These are phyloP conservation scores for Labeo calbasu DNA, from an alignment of 2,797 vertebrate species.

Conservation along the genomic window DNA sequence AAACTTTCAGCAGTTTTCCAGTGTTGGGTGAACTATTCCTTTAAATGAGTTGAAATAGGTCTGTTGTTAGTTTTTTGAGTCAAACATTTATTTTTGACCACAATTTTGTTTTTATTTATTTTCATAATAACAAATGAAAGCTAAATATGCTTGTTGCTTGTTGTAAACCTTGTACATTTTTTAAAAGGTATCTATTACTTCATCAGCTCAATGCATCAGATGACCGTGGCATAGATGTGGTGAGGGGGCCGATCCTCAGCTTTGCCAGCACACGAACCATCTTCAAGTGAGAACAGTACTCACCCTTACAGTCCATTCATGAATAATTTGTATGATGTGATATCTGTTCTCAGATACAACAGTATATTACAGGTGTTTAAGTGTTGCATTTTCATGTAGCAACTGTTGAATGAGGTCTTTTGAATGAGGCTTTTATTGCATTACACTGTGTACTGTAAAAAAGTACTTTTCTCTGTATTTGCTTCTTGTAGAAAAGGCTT, in stretches of 20 bases:
- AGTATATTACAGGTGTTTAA: background rate
- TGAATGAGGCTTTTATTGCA: background rate
- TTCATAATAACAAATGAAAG: background rate
- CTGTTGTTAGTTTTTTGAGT: background rate
- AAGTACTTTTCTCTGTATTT: background rate
- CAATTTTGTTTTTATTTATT: background rate
- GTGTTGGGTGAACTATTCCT: background rate
- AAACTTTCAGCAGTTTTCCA: background rate
- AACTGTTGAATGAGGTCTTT: no score
- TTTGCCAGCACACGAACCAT: constrained; percentile 97
- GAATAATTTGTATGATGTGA: background rate
- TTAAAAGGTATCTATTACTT: background rate
- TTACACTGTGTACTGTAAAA: background rate
- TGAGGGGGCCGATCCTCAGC: constrained; percentile 92
- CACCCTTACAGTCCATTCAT: background rate
- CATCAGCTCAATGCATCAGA: constrained; percentile 94
- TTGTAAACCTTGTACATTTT: background rate
- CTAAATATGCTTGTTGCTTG: background rate
- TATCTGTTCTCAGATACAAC: background rate
- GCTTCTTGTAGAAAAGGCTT: constrained; percentile 86
- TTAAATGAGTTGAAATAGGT: background rate
- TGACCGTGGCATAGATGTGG: constrained; percentile 93
- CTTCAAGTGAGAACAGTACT: constrained; percentile 87
- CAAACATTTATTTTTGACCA: background rate
- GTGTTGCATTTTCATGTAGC: background rate